phyloP scores from a whole-genome alignment of 2,888 invertebrate genomes.

The Teinopalpus imperialis region DNA sequence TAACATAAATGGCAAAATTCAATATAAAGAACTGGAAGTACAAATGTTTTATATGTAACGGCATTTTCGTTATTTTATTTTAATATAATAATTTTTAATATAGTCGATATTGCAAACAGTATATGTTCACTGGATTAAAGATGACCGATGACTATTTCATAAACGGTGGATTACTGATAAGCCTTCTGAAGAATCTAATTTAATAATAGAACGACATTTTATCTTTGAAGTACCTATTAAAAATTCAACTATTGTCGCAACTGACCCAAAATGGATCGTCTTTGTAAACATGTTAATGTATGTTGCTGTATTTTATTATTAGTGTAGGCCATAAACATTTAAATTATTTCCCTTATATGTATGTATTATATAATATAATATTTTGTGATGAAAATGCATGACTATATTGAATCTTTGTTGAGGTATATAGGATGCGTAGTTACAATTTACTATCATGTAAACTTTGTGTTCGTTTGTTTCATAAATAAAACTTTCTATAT shows the following conservation, averaged over 20 bases:
- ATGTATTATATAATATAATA: no score
- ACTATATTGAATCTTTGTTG: no score
- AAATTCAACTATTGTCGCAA: constrained; percentile 11
- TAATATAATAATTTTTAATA: background rate
- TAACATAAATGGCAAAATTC: background rate
- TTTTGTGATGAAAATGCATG: no score
- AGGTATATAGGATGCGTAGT: no score
- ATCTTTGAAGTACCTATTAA: constrained; percentile 1
- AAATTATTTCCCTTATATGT: no score
- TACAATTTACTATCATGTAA: no score
- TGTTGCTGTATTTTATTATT: no score
- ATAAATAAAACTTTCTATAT: no score
- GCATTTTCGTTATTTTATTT: no score
- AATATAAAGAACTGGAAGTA: background rate
- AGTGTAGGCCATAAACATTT: no score
- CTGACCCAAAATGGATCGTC: constrained; percentile 6
- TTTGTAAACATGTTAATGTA: no score
- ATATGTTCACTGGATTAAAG: constrained; percentile 4
- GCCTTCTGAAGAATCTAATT: background rate
- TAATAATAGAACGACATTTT: background rate
- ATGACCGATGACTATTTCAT: constrained; percentile 5
- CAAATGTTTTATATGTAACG: background rate
- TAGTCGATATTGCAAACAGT: background rate
- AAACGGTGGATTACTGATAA: constrained; percentile 13
- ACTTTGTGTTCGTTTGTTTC: no score